Percentiles rank a stretch among this genome's conserved stretches.
These are phyloP conservation scores for Notamacropus eugenii DNA, from an alignment of 2,797 vertebrate genomes.

Conservation along the genomic window DNA sequence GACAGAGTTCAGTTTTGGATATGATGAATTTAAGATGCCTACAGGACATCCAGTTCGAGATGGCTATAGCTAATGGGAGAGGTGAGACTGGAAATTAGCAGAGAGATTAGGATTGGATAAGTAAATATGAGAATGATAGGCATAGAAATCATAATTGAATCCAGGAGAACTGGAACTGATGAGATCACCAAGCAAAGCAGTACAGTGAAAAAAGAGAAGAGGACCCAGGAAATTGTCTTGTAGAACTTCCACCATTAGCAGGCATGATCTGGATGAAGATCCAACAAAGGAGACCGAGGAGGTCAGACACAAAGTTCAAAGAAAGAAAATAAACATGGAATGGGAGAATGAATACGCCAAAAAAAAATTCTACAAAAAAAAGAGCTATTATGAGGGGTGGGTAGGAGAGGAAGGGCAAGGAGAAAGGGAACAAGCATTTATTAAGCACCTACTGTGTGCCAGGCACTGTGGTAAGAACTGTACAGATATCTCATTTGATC, in stretches of 20 bases:
- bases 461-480: too few species aligned
- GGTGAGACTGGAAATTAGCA: neutral
- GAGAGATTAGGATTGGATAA: neutral
- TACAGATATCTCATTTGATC: too few species aligned
- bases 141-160: neutral
- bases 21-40: too few species aligned
- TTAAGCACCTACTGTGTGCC: too few species aligned
- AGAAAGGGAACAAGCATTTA: too few species aligned
- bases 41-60: too few species aligned
- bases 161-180: neutral
- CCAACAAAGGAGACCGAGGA: neutral
- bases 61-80: neutral
- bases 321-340: neutral
- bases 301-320: neutral
- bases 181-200: neutral
- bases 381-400: too few species aligned
- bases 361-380: neutral
- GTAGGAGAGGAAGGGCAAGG: too few species aligned
- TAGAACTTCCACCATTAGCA: neutral
- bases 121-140: neutral
- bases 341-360: neutral
- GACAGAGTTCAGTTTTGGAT: neutral
- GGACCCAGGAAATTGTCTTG: neutral
- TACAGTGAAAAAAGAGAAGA: neutral
- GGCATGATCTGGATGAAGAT: neutral